Conservation (phyloP, 2,888 invertebrate genomes). For the Leptarthrus brevirostris region DNA sequence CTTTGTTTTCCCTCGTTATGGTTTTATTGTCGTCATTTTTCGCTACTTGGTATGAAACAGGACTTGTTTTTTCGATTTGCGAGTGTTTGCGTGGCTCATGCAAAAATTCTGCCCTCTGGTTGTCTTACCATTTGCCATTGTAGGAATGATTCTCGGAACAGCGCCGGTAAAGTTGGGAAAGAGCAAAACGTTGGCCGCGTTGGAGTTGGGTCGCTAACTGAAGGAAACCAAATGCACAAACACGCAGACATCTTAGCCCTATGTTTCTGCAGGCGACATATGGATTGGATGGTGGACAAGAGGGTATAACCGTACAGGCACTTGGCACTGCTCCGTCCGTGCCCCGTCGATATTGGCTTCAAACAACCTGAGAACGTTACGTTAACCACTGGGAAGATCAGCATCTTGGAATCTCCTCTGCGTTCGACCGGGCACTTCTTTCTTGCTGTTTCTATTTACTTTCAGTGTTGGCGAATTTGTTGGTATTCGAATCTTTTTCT, state of each 20-base stretch:
- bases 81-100: slow-evolving; percentile 21
- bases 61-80: slow-evolving; percentile 15
- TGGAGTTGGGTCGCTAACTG: neutral
- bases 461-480: slow-evolving; percentile 17
- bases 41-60: slow-evolving; percentile 36
- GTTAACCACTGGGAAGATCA: slow-evolving; percentile 9
- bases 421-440: neutral
- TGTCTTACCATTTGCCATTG: neutral
- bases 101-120: slow-evolving; percentile 3
- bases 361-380: slow-evolving; percentile 9
- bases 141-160: slow-evolving; percentile 42
- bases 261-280: neutral
- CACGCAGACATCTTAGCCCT: neutral
- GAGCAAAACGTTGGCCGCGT: slow-evolving; percentile 18
- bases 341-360: neutral
- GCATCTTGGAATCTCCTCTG: slow-evolving; percentile 24
- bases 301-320: no score
- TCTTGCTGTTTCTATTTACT: slow-evolving; percentile 12
- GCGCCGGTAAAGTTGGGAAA: slow-evolving; percentile 16
- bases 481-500: neutral
- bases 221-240: slow-evolving; percentile 6
- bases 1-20: slow-evolving; percentile 13
- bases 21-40: slow-evolving; percentile 44
- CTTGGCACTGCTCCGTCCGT: neutral
- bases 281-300: neutral